Evolutionary conservation across 2,113 vertebrate species (phyloP).

Genomic region (Phylloscopus trochiloides): DNA sequence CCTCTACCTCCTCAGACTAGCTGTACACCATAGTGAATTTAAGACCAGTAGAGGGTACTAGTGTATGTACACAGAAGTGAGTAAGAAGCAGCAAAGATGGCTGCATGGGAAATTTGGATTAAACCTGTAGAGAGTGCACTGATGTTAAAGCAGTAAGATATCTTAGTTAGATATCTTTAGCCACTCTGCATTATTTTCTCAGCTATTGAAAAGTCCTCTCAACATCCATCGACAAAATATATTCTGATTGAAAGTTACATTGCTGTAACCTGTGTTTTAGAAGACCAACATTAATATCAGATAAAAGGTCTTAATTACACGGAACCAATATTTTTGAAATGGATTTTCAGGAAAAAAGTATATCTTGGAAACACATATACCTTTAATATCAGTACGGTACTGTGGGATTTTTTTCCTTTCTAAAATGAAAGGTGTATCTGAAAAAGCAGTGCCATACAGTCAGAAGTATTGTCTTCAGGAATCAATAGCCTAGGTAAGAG

Average conservation of each 20-base stretch:
- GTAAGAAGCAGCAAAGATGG: constrained; percentile 25
- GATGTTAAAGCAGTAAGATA: not conserved
- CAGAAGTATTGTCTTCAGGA: not conserved
- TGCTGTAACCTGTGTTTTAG: not conserved
- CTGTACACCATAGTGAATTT: not conserved
- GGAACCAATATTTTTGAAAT: not conserved
- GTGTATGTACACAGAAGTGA: not conserved
- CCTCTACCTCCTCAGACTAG: not conserved
- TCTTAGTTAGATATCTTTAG: not conserved
- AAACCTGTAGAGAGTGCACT: not conserved
- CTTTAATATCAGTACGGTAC: not conserved
- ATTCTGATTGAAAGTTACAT: not conserved
- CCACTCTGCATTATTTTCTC: not conserved
- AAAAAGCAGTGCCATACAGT: not conserved
- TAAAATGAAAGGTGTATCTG: not conserved
- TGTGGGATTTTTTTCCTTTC: not conserved
- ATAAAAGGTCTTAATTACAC: not conserved
- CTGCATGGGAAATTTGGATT: not conserved
- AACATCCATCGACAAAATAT: not conserved
- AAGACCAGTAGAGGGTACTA: constrained; percentile 54
- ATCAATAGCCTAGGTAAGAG: not conserved
- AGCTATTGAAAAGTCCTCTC: not conserved
- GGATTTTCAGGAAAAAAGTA: not conserved
- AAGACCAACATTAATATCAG: not conserved
- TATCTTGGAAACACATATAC: not conserved